A percentile compares a stretch with the other conserved stretches of the same genome.
phyloP scores from a whole-genome alignment of 1,140 invertebrate genomes.

The Acromyrmex heyeri region DNA sequence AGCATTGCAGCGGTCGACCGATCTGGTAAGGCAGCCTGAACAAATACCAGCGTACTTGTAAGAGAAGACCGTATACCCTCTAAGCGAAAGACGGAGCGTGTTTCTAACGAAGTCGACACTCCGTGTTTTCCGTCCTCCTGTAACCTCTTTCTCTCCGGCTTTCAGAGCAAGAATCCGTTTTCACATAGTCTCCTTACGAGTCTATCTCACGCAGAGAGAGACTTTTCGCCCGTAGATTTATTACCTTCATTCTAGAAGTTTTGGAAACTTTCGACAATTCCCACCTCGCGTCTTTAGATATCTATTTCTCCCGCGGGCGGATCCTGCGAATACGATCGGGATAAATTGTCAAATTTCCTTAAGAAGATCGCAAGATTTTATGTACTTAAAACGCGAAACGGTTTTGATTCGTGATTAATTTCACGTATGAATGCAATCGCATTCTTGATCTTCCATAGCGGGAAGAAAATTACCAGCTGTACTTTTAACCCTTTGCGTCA shows the following conservation, averaged over 20 bases:
- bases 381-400: neutral
- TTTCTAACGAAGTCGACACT: slow-evolving; percentile 16
- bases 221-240: slow-evolving; percentile 29
- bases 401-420: neutral
- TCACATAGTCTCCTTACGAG: neutral
- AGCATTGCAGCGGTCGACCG: neutral
- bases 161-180: neutral
- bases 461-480: too few species aligned
- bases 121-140: neutral
- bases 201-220: neutral
- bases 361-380: neutral
- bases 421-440: neutral
- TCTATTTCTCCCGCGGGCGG: neutral
- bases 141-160: neutral
- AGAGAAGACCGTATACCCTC: neutral
- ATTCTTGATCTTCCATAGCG: neutral
- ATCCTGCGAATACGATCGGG: neutral
- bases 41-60: slow-evolving; percentile 32
- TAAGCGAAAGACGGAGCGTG: neutral
- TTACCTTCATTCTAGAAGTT: slow-evolving; percentile 34
- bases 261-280: slow-evolving; percentile 4
- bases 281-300: neutral
- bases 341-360: neutral
- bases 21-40: neutral
- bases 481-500: too few species aligned